phyloP scores from a whole-genome alignment of 2,113 vertebrate species.

The Archocentrus centrarchus region DNA sequence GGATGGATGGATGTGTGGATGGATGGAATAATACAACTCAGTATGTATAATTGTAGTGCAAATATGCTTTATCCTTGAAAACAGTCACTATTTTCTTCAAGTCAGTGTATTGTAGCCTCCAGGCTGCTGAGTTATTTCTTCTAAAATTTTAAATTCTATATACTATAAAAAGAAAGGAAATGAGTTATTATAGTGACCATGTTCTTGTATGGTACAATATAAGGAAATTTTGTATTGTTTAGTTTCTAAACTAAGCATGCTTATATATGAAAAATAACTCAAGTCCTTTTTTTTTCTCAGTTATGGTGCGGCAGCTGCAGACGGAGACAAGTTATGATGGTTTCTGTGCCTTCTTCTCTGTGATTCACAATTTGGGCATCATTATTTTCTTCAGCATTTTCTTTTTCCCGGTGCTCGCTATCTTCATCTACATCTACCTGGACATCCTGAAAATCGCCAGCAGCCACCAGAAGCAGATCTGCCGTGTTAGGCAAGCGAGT shows the following conservation, averaged over 20 bases:
- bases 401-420: constrained; percentile 86
- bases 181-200: too few relatives aligned
- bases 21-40: not conserved
- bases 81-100: not conserved
- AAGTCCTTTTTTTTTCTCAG: constrained; percentile 38
- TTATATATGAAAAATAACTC: not conserved
- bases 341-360: constrained; percentile 86
- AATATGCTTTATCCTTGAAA: fast-evolving
- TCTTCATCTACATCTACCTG: constrained; percentile 91
- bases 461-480: constrained; percentile 85
- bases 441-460: constrained; percentile 92
- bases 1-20: too few relatives aligned
- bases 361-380: constrained; percentile 82
- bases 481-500: constrained; percentile 72
- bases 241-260: not conserved
- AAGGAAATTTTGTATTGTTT: not conserved
- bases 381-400: constrained; percentile 81
- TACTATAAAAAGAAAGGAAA: fast-evolving
- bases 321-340: constrained; percentile 9
- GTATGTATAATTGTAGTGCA: not conserved
- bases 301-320: constrained; percentile 80
- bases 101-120: not conserved
- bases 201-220: not conserved
- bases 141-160: not conserved
- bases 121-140: not conserved